Evolutionary conservation across 2,113 vertebrate genomes (phyloP).

Genomic region (Atlantisia rogersi): DNA sequence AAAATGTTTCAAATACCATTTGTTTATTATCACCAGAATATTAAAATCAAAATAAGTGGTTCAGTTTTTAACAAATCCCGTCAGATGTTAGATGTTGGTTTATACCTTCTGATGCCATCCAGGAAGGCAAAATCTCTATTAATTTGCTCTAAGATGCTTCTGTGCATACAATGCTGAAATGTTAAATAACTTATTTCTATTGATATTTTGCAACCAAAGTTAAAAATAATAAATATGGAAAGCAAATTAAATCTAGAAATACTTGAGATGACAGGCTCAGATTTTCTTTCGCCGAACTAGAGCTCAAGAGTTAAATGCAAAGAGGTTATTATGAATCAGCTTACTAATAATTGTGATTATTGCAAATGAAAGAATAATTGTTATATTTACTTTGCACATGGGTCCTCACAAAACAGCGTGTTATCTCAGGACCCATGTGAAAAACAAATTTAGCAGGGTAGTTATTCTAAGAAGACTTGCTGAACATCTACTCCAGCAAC

Average conservation of each 20-base stretch:
- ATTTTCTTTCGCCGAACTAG: background rate
- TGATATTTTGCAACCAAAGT: background rate
- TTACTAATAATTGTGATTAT: conserved; percentile 38
- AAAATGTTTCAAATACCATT: background rate
- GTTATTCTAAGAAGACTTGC: background rate
- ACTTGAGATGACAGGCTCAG: background rate
- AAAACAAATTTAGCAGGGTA: background rate
- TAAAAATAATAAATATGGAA: background rate
- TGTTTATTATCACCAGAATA: background rate
- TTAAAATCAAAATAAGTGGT: background rate
- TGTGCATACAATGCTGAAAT: background rate
- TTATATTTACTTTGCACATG: conserved; percentile 5
- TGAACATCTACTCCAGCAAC: background rate
- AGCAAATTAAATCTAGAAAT: background rate
- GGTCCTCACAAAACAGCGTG: background rate
- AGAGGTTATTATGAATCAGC: conserved; percentile 6
- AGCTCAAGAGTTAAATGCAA: conserved; percentile 11
- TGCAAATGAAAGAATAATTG: background rate
- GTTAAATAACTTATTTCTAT: background rate
- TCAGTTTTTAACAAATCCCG: background rate
- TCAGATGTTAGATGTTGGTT: background rate
- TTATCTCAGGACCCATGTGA: background rate
- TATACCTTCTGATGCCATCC: background rate
- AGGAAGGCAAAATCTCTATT: background rate
- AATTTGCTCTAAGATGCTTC: background rate